phyloP scores from a whole-genome alignment of 2,888 invertebrate species.

The Muscina levida region DNA sequence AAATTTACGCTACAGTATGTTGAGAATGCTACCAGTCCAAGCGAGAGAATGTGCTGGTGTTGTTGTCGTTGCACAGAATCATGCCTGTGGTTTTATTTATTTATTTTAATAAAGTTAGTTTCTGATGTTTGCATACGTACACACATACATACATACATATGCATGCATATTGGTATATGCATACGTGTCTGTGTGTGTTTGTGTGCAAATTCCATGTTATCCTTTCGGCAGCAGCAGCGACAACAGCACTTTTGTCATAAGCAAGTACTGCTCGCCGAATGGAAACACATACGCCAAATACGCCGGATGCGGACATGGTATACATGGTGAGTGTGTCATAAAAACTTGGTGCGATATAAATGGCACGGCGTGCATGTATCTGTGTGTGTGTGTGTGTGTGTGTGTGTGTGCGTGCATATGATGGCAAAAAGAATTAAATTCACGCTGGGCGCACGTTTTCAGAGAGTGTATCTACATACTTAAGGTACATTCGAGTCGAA shows the following conservation, averaged over 20 bases:
- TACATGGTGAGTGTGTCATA: slow-evolving; percentile 26
- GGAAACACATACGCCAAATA: slow-evolving; percentile 9
- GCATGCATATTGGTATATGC: slow-evolving; percentile 26
- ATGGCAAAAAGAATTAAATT: slow-evolving; percentile 30
- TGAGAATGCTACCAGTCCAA: slow-evolving; percentile 28
- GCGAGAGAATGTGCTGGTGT: slow-evolving; percentile 1
- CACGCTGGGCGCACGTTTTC: slow-evolving; percentile 10
- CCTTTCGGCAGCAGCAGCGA: slow-evolving; percentile 51
- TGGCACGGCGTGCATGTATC: background rate
- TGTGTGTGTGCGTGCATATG: slow-evolving; percentile 4
- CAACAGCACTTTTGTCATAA: slow-evolving; percentile 37
- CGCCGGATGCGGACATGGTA: background rate
- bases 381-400: background rate
- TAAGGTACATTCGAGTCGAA: slow-evolving; percentile 24
- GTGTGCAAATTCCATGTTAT: slow-evolving; percentile 38
- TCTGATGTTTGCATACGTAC: slow-evolving; percentile 55
- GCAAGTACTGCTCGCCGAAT: background rate
- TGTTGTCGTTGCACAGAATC: slow-evolving; percentile 51
- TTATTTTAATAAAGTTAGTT: slow-evolving; percentile 64
- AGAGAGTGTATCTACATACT: slow-evolving; percentile 16
- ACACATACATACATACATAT: slow-evolving; percentile 26
- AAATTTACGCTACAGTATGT: slow-evolving; percentile 37
- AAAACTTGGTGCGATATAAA: slow-evolving; percentile 7
- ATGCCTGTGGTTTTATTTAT: slow-evolving; percentile 66
- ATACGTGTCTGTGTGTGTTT: too few relatives aligned